phyloP scores from a whole-genome alignment of 1,140 invertebrate genomes.

The Tetramorium alpestre region DNA sequence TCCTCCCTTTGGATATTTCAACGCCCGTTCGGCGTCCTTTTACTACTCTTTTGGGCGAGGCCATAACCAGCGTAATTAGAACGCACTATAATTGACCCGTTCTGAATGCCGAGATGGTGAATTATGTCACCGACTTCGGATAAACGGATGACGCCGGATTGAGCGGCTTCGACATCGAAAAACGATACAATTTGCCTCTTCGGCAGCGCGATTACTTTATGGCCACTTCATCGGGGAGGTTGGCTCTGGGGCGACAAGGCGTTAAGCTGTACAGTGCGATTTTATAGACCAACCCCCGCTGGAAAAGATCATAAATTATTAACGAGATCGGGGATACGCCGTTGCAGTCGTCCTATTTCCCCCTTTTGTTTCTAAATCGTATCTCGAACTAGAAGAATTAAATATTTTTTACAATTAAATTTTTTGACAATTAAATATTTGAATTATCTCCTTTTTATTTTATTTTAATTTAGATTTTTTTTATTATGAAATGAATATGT shows the following conservation, averaged over 20 bases:
- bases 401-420: neutral
- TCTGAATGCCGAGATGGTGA: slow-evolving; percentile 45
- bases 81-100: slow-evolving; percentile 54
- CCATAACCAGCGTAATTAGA: slow-evolving; percentile 35
- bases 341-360: neutral
- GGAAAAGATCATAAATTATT: slow-evolving; percentile 42
- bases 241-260: slow-evolving; percentile 13
- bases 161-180: slow-evolving; percentile 31
- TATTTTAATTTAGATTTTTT: no score
- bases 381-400: neutral
- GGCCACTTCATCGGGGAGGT: neutral
- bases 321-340: neutral
- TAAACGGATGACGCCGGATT: slow-evolving; percentile 22
- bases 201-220: slow-evolving; percentile 40
- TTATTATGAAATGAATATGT: no score
- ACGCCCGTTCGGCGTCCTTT: slow-evolving; percentile 12
- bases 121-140: slow-evolving; percentile 33
- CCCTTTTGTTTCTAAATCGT: neutral
- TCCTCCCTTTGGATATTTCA: slow-evolving; percentile 63
- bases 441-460: no score
- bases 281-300: slow-evolving; percentile 33
- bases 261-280: slow-evolving; percentile 25
- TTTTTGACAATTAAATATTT: no score
- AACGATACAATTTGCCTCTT: slow-evolving; percentile 41
- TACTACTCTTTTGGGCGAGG: slow-evolving; percentile 36